These are phyloP conservation scores for Aleadryas rufinucha DNA, from an alignment of 2,113 vertebrate genomes.

Conservation along the genomic window DNA sequence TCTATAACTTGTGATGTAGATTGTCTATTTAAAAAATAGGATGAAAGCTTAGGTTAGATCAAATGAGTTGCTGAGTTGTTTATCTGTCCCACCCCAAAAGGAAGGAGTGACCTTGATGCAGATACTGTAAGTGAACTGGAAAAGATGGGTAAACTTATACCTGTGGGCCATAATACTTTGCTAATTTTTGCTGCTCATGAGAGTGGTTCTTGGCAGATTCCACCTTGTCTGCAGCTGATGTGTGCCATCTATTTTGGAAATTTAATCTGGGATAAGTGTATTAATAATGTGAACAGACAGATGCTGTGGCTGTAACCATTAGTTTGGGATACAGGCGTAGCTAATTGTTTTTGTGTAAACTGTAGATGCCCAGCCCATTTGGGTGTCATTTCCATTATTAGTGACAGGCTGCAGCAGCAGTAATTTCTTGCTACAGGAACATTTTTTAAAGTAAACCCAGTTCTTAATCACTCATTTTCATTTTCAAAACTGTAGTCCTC, in stretches of 20 bases:
- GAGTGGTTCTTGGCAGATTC: constrained; percentile 11
- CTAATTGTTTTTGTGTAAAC: neutral
- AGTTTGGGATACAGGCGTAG: neutral
- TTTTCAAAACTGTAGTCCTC: neutral
- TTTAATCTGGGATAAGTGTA: neutral
- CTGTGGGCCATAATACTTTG: neutral
- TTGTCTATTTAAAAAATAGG: neutral
- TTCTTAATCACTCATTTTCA: neutral
- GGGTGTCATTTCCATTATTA: neutral
- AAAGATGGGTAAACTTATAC: neutral
- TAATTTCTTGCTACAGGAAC: neutral
- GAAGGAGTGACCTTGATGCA: neutral
- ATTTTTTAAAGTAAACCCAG: neutral
- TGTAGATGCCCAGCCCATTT: neutral
- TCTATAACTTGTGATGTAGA: neutral
- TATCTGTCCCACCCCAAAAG: neutral
- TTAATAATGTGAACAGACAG: neutral
- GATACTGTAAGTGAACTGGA: neutral
- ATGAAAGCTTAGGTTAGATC: neutral
- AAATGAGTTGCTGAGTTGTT: neutral
- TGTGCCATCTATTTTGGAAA: constrained; percentile 10
- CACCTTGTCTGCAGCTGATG: neutral
- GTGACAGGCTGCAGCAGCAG: neutral
- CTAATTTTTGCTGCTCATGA: neutral
- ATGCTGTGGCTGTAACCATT: neutral